Base-by-base conservation (phyloP, 2,113 vertebrate genomes). In the Oncorhynchus mykiss region DNA sequence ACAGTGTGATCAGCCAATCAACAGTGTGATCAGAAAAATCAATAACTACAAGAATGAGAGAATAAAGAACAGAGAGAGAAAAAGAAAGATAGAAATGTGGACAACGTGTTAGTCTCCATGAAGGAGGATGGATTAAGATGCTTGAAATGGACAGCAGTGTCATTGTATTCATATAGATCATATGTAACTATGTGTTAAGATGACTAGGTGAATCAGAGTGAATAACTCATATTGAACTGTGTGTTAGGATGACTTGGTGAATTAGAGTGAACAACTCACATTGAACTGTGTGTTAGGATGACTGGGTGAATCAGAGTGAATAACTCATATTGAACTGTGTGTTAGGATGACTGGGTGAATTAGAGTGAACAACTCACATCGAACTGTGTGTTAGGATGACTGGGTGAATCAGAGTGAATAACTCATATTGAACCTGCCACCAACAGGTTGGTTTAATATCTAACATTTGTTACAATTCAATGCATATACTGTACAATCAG, bases 341-440 rank as follows among this genome's bases (percentile, higher is more conserved):
- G 31, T 34, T 34, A 1, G 31, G 31, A 7, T 34, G 31, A 34
- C 5, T 34, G 5, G 0, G 6, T 34, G 31, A 73, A 71, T 67
- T 74, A 59, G 57, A 75, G 78, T 82, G 82, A 82, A 80, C 27
- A 9, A 9, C 9, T 49, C 48, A 49, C 14, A 49, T 49, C 54
- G 80, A 78, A 77, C 66, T 78, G 82, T 80, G 76, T 77, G 60
- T 76, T 73, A 60, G 24, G 67, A 51, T 73, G 59, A 77, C 24
- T 24, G 48, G 49, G 54, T 54, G 31, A 76, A 76, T 79, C n/a
- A 66, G 4, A 66, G 22, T 14, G 18, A 12, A 3, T n/a, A 9
- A 22, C 76, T 34, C 6, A 34, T 34, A 34, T 34, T 6, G 34
- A 34, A 7, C 31, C 6, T 34, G 34, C 6, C 59, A 76, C 71